Percentiles rank a stretch among this genome's conserved stretches.
phyloP scores from a whole-genome alignment of 2,888 invertebrate species.

The Acrobeloides nanus region DNA sequence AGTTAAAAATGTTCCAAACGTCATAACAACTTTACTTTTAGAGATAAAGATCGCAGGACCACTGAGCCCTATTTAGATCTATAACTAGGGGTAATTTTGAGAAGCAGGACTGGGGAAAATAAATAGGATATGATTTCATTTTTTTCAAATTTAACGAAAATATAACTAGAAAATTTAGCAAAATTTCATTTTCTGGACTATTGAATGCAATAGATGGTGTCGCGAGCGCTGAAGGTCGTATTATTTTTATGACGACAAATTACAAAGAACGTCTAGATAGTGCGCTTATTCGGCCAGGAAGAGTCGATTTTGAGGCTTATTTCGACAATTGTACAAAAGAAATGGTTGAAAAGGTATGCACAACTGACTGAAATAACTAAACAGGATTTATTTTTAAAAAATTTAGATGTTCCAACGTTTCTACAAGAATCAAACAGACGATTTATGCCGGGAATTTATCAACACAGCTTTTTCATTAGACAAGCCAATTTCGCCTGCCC shows the following conservation, averaged over 20 bases:
- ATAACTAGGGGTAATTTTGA: no score
- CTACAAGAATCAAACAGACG: slow-evolving; percentile 27
- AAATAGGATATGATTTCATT: no score
- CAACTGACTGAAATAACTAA: background rate
- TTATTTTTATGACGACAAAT: slow-evolving; percentile 99
- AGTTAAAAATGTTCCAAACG: no score
- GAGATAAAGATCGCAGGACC: no score
- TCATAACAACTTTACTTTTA: no score
- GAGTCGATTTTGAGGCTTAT: slow-evolving; percentile 43
- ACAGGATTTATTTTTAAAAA: no score
- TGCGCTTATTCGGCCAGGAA: slow-evolving; percentile 67
- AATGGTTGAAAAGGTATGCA: slow-evolving; percentile 38
- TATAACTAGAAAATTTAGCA: no score
- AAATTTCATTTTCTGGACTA: slow-evolving; percentile 93
- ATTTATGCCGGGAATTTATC: slow-evolving; percentile 17
- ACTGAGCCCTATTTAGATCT: no score
- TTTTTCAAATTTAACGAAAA: no score
- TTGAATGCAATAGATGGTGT: slow-evolving; percentile 97
- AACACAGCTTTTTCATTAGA: slow-evolving; percentile 14
- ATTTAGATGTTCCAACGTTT: slow-evolving; percentile 44
- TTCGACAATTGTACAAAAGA: slow-evolving; percentile 39
- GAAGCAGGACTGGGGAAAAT: no score
- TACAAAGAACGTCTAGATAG: slow-evolving; percentile 89
- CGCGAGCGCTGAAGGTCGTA: slow-evolving; percentile 90
- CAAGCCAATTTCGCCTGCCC: slow-evolving; percentile 36